A percentile compares a stretch with the other conserved stretches of the same genome.
Evolutionary conservation across 1,140 invertebrate genomes (phyloP).

Genomic region (Akabosia matsudoensis): DNA sequence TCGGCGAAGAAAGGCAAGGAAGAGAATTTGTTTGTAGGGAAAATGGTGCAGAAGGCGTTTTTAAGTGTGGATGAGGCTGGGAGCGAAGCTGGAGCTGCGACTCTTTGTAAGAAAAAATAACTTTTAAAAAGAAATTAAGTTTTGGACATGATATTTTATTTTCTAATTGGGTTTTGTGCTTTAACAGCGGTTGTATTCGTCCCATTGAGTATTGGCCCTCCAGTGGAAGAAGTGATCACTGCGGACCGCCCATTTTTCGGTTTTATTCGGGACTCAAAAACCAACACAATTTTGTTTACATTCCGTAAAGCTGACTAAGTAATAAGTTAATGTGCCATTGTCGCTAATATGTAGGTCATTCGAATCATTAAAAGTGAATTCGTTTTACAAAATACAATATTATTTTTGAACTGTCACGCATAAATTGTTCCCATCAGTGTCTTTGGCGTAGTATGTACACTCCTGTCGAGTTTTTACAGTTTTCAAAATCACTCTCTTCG

Average conservation of each 20-base stretch:
- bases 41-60: slow-evolving; percentile 60
- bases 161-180: not conserved
- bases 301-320: slow-evolving; percentile 10
- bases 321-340: not conserved
- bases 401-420: no score
- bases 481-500: no score
- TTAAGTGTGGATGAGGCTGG: slow-evolving; percentile 64
- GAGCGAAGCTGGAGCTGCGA: slow-evolving; percentile 60
- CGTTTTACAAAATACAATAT: not conserved
- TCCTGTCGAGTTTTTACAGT: no score
- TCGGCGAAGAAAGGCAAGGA: not conserved
- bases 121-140: not conserved
- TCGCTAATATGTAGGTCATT: not conserved
- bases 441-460: no score
- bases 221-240: slow-evolving; percentile 35
- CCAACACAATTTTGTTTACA: slow-evolving; percentile 25
- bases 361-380: not conserved
- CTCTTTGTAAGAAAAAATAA: slow-evolving; percentile 35
- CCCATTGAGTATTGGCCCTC: slow-evolving; percentile 39
- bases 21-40: slow-evolving; percentile 53
- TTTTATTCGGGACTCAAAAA: slow-evolving; percentile 32
- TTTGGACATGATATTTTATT: not conserved
- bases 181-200: slow-evolving; percentile 35
- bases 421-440: no score
- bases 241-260: slow-evolving; percentile 39